Percentiles rank a stretch among this genome's conserved stretches.
phyloP scores from a whole-genome alignment of 2,888 invertebrate species.

The Syritta pipiens region DNA sequence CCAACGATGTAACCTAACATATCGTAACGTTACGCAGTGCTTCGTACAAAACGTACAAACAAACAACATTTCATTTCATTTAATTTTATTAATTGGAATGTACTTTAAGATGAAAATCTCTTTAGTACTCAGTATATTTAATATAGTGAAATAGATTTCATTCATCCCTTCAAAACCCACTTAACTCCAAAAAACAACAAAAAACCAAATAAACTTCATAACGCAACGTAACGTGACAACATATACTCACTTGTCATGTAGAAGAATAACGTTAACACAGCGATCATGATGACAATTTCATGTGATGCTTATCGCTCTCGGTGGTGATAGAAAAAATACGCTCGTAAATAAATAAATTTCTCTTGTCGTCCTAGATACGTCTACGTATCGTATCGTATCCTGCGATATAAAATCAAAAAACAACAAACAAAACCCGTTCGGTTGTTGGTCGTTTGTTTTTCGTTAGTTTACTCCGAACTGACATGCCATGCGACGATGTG shows the following conservation, averaged over 20 bases:
- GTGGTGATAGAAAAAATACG: slow-evolving; percentile 43
- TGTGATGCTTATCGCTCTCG: slow-evolving; percentile 63
- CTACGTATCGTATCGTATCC: too few species aligned
- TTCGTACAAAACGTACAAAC: too few species aligned
- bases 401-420: not conserved
- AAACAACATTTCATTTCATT: too few species aligned
- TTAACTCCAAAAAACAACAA: not conserved
- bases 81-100: too few species aligned
- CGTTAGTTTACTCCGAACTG: slow-evolving; percentile 48
- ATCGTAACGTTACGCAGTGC: too few species aligned
- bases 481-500: slow-evolving; percentile 55
- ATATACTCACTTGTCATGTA: slow-evolving; percentile 78
- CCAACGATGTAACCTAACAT: not conserved
- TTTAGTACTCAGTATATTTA: too few species aligned
- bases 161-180: too few species aligned
- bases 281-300: slow-evolving; percentile 76
- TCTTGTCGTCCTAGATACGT: slow-evolving; percentile 29
- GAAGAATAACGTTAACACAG: slow-evolving; percentile 77
- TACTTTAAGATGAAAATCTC: too few species aligned
- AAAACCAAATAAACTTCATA: too few species aligned
- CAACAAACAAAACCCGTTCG: slow-evolving; percentile 13
- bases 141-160: too few species aligned
- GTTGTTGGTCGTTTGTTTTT: slow-evolving; percentile 16
- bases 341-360: slow-evolving; percentile 28
- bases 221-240: too few species aligned